Base-by-base conservation (phyloP, 2,888 invertebrate species). In the Selenia dentaria region DNA sequence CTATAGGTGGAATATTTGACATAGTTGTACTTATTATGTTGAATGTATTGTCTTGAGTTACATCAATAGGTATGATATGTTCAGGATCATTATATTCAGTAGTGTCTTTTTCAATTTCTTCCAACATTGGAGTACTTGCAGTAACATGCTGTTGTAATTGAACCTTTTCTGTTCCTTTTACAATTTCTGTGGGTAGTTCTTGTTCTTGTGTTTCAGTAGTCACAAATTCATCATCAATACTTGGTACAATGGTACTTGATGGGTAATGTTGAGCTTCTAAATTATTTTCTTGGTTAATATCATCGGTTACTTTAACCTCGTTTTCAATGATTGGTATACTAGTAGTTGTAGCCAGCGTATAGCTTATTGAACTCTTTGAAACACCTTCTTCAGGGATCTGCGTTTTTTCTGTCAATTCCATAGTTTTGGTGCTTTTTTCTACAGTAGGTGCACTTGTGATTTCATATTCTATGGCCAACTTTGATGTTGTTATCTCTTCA, bases 21-120 rank as follows among this genome's bases (percentile, higher is more conserved):
- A 13, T 10, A 12, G 41, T 43, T 2, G 50, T 46, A 14, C 35
- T 51, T 2, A 37, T 12, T 12, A 26, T 9, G 29, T 42, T 12
- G 16, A 36, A 35, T 9, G 10, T 20, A 33, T 34, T 29, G 29
- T 50, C 47, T 24, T 35, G 29, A 12, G 31, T 43, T 18, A 29
- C 29, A 26, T 35, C 47, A 33, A 24, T 41, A 26, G 49, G 18
- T 26, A 46, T 18, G 27, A 41, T 12, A 11, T 31, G 32, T 12
- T 47, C 48, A 31, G 50, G 32, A 26, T 48, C 54, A 11, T 14
- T 40, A 12, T 26, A 35, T 36, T 46, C 43, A 14, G 57, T 52
- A 6, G 57, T 54, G 27, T 58, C 59, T 51, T 58, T 52, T 49
- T 64, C 64, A 33, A 64, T 57, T 53, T 64, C 64, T 51, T 64